These are phyloP conservation scores for Conus canariensis DNA, from an alignment of 2,888 invertebrate species.

Conservation along the genomic window DNA sequence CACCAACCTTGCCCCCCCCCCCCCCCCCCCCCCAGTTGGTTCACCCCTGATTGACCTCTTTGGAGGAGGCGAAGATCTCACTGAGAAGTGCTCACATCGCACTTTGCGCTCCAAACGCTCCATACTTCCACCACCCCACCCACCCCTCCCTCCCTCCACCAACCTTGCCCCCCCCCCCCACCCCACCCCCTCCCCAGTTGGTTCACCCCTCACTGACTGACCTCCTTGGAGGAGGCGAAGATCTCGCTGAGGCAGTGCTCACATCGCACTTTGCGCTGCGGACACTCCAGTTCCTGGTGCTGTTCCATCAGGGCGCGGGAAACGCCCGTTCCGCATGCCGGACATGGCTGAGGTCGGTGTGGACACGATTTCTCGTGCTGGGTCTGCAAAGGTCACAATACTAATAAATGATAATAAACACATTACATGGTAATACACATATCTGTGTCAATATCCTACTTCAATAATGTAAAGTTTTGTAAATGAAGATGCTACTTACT, in stretches of 20 bases:
- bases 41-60: conserved; percentile 48
- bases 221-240: conserved; percentile 51
- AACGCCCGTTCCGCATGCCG: conserved; percentile 54
- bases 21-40: no score
- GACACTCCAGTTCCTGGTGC: conserved; percentile 59
- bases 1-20: no score
- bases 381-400: conserved; percentile 43
- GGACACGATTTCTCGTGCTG: conserved; percentile 59
- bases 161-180: neutral
- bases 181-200: neutral
- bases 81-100: conserved; percentile 55
- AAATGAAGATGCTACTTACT: no score
- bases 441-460: neutral
- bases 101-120: conserved; percentile 57
- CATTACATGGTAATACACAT: neutral
- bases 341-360: conserved; percentile 53
- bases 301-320: conserved; percentile 50
- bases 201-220: conserved; percentile 17
- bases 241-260: conserved; percentile 56
- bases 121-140: neutral
- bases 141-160: neutral
- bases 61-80: conserved; percentile 48
- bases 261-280: conserved; percentile 56
- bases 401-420: conserved; percentile 2
- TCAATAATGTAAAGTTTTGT: no score